Conservation (phyloP, 2,888 invertebrate species). For the Serripes groenlandicus region DNA sequence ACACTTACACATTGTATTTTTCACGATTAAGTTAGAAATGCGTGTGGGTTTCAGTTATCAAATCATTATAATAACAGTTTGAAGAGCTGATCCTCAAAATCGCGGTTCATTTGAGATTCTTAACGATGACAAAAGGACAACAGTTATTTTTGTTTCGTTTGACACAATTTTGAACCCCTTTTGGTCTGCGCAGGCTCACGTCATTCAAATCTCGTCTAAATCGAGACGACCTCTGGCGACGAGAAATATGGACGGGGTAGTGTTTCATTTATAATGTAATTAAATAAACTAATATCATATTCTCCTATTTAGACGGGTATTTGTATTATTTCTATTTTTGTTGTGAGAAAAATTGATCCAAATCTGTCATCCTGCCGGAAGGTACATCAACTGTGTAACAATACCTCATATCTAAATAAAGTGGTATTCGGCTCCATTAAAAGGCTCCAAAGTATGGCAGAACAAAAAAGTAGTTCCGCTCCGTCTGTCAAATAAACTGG, state of each 20-base stretch:
- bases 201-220: slow-evolving; percentile 5
- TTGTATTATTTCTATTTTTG: neutral
- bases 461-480: slow-evolving; percentile 16
- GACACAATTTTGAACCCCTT: too few species aligned
- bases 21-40: too few species aligned
- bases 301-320: slow-evolving; percentile 18
- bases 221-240: slow-evolving; percentile 17
- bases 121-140: too few species aligned
- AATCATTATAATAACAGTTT: too few species aligned
- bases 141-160: too few species aligned
- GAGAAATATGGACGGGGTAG: slow-evolving; percentile 11
- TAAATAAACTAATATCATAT: slow-evolving; percentile 31
- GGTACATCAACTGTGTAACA: slow-evolving; percentile 3
- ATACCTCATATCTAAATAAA: slow-evolving; percentile 8
- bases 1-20: too few species aligned
- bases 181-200: too few species aligned
- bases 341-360: slow-evolving; percentile 22
- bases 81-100: too few species aligned
- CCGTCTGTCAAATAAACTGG: neutral
- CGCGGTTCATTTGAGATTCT: too few species aligned
- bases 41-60: too few species aligned
- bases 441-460: neutral
- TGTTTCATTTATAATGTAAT: slow-evolving; percentile 20
- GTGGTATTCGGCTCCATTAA: slow-evolving; percentile 24
- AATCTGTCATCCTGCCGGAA: slow-evolving; percentile 22